Conservation (phyloP, 2,797 vertebrate species). For the Iguana delicatissima region DNA sequence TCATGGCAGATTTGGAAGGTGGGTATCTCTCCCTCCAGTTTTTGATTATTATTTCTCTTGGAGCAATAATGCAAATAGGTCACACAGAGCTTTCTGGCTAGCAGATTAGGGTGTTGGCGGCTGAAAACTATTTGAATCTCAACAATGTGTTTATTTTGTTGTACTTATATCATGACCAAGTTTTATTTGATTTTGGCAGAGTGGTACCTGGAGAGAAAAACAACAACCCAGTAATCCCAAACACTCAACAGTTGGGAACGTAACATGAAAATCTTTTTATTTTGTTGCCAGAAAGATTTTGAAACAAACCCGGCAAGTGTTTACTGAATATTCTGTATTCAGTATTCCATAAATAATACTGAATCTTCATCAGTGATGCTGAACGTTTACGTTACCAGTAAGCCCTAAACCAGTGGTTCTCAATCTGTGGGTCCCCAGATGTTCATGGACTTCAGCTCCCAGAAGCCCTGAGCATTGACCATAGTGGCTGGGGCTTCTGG, state of each 20-base stretch:
- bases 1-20: slow-evolving; percentile 57
- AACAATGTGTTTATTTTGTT: slow-evolving; percentile 71
- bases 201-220: slow-evolving; percentile 34
- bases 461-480: no score
- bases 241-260: slow-evolving; percentile 73
- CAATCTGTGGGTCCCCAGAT: no score
- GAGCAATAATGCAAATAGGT: slow-evolving; percentile 65
- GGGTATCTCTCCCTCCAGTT: neutral
- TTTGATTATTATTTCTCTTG: slow-evolving; percentile 65
- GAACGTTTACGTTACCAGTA: neutral
- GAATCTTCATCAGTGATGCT: neutral
- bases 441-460: no score
- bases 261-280: slow-evolving; percentile 67
- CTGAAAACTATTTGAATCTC: slow-evolving; percentile 67
- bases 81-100: slow-evolving; percentile 70
- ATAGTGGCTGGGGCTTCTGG: no score
- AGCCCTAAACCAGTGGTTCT: no score
- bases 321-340: neutral
- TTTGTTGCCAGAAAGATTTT: slow-evolving; percentile 58
- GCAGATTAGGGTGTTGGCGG: slow-evolving; percentile 62
- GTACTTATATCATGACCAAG: slow-evolving; percentile 71
- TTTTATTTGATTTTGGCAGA: slow-evolving; percentile 78
- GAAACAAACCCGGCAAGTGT: slow-evolving; percentile 58
- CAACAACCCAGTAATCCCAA: neutral
- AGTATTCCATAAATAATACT: slow-evolving; percentile 9